Base-by-base conservation (phyloP, 2,113 vertebrate species). In the Heterochromis multidens region DNA sequence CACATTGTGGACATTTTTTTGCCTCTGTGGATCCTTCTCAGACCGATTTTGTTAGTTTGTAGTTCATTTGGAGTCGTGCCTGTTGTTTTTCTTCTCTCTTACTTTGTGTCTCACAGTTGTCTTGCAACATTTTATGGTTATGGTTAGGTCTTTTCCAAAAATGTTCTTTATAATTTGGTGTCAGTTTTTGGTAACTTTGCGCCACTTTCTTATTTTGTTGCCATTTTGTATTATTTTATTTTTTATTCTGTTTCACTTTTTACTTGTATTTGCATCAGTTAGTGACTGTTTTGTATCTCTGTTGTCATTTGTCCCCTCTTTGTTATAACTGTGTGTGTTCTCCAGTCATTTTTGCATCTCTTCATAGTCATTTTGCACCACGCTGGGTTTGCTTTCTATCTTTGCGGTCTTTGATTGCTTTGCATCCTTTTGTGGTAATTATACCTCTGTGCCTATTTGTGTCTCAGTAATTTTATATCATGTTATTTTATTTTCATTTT, bases 41-140 rank as follows among this genome's bases (percentile, higher is more conserved):
- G 0, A 29, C 1, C 6, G 0, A 7, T 27, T 72, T 29, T 74
- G 25, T 52, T 74, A 19, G 17, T 52, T 21, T 21, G 52, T 8
- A 10, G 19, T 9, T 56, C 21, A 56, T 56, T n/a, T 56, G 52
- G 9, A 54, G 52, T 27, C 57, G 40, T 27, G 65, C 65, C n/a
- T n/a, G n/a, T 29, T 12, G 5, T 33, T 74, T 21, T 76, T 16
- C 21, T 23, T 56, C 49, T 35, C 11, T 35, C 13, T 10, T 33
- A 54, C 27, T 76, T 77, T 57, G 33, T 23, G 3, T 77, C 52
- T 56, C 2, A n/a, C 19, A 56, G 21, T 35, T 21, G 43, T 74
- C 43, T 29, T 31, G 67, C 43, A 52, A 29, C 49, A 7, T 31
- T 0, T 76, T 77, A 16, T 77, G 49, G 9, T 21, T 72, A 49